Conservation (phyloP, 2,113 vertebrate genomes). For the Ochotona curzoniae region DNA sequence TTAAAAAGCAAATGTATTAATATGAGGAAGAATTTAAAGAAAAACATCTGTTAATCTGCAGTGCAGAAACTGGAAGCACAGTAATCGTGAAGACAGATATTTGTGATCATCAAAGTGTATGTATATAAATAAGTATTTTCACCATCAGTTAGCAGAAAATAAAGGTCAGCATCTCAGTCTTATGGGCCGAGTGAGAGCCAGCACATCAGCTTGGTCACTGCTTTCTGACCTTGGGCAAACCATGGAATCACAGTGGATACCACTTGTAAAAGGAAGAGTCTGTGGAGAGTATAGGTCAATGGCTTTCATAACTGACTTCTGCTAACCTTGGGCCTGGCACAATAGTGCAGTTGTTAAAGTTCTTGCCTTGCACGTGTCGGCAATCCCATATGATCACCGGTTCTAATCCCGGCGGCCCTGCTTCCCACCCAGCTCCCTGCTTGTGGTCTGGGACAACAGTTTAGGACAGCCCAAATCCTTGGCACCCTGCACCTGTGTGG, state of each 20-base stretch:
- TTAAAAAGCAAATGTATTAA: constrained; percentile 44
- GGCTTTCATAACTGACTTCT: background rate
- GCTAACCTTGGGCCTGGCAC: no score
- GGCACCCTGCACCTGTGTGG: no score
- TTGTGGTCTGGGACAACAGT: no score
- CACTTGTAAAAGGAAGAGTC: constrained; percentile 15
- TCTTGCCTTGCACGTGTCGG: no score
- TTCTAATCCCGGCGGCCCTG: no score
- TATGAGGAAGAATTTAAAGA: constrained; percentile 42
- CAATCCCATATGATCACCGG: no score
- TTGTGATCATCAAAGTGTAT: background rate
- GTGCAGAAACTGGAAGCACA: constrained; percentile 30
- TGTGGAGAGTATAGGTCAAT: background rate
- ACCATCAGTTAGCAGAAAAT: background rate
- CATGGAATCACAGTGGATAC: background rate
- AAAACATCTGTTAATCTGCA: constrained; percentile 32
- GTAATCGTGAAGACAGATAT: constrained; percentile 28
- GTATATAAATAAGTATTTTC: background rate
- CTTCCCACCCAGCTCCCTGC: no score
- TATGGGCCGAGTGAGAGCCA: background rate
- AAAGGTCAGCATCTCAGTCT: background rate
- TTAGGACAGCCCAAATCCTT: no score
- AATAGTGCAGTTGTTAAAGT: no score
- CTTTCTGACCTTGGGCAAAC: background rate
- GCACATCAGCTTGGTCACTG: background rate